Conservation (phyloP, 2,113 vertebrate species). For the Callospermophilus lateralis region DNA sequence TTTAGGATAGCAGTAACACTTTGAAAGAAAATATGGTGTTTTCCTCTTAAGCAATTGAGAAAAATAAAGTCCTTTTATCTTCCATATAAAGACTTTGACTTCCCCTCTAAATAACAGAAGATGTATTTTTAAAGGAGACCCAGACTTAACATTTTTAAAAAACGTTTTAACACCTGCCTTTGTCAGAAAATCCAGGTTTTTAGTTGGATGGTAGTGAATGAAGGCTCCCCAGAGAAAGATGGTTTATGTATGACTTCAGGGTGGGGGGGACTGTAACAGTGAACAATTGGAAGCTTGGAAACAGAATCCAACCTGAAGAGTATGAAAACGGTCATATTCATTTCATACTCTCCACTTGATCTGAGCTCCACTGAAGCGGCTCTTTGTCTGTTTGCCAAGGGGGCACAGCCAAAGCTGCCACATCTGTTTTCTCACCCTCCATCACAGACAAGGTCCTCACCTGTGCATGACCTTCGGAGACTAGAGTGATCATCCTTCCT, state of each 20-base stretch:
- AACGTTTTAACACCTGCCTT: neutral
- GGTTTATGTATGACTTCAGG: conserved; percentile 40
- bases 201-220: neutral
- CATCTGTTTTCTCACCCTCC: neutral
- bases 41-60: neutral
- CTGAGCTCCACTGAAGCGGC: conserved; percentile 66
- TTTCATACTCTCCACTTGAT: conserved; percentile 61
- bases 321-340: conserved; percentile 27
- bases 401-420: conserved; percentile 61
- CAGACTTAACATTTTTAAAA: neutral
- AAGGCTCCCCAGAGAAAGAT: conserved; percentile 16
- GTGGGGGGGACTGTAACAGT: neutral
- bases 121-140: conserved; percentile 15
- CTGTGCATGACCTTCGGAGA: neutral
- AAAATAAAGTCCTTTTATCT: neutral
- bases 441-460: neutral
- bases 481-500: conserved; percentile 29
- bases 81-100: neutral
- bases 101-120: neutral
- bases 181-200: conserved; percentile 35
- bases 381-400: conserved; percentile 46
- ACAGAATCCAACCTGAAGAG: neutral
- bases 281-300: conserved; percentile 34
- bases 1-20: neutral
- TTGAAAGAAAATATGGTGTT: neutral